Conservation (phyloP, 2,113 vertebrate genomes). For the Sminthopsis crassicaudata region DNA sequence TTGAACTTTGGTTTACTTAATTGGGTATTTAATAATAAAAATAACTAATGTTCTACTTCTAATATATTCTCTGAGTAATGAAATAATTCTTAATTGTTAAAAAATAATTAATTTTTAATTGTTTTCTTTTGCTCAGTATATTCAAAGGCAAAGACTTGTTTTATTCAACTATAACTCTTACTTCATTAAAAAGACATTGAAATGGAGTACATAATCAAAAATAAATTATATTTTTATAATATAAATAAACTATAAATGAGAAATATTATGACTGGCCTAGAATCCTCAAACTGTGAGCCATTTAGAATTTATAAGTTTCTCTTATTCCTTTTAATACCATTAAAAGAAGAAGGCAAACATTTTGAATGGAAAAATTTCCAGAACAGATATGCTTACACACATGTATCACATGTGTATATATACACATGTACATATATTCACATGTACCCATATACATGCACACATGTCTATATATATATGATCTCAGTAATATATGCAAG, state of each 20-base stretch:
- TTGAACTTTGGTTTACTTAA: constrained; percentile 63
- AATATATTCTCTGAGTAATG: constrained; percentile 68
- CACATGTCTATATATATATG: no score
- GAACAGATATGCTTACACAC: neutral
- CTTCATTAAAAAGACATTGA: constrained; percentile 41
- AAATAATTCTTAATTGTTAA: constrained; percentile 75
- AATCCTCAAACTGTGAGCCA: constrained; percentile 58
- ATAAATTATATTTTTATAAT: constrained; percentile 36
- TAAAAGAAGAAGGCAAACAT: neutral
- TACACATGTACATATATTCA: neutral
- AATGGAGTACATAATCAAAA: constrained; percentile 50
- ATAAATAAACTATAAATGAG: constrained; percentile 45
- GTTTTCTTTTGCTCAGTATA: constrained; percentile 76
- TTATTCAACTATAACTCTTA: constrained; percentile 72
- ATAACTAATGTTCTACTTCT: constrained; percentile 56
- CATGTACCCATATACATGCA: neutral
- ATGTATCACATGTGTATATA: no score
- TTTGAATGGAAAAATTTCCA: neutral
- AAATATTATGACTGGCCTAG: constrained; percentile 44
- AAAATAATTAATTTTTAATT: constrained; percentile 79
- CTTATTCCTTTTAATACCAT: constrained; percentile 28
- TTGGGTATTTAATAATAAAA: constrained; percentile 70
- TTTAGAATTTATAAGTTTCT: neutral
- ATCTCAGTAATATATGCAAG: no score
- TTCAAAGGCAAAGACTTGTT: constrained; percentile 73